Evolutionary conservation across 2,113 vertebrate genomes (phyloP).

Genomic region (Sinosuthora webbiana): DNA sequence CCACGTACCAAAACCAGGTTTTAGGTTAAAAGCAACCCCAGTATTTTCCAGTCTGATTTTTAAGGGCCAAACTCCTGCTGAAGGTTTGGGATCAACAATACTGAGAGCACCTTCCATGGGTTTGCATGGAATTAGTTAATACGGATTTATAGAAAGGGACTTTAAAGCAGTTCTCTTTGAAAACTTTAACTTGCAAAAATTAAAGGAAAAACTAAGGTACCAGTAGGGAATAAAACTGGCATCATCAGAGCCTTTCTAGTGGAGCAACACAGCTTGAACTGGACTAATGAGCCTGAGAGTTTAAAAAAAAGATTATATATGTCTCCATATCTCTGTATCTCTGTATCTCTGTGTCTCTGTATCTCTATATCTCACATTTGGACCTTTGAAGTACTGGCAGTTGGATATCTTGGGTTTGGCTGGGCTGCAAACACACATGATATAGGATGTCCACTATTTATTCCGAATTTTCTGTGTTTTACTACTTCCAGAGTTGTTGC

Average conservation of each 20-base stretch:
- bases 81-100: not conserved
- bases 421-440: not conserved
- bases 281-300: constrained; percentile 37
- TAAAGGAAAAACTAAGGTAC: not conserved
- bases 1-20: fast-evolving
- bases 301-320: not conserved
- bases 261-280: constrained; percentile 54
- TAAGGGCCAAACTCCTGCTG: not conserved
- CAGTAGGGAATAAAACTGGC: constrained; percentile 2
- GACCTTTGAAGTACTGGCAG: not conserved
- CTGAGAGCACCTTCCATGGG: not conserved
- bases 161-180: not conserved
- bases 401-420: not conserved
- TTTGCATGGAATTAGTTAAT: not conserved
- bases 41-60: not conserved
- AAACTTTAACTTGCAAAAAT: not conserved
- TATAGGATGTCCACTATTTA: not conserved
- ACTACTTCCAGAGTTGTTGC: not conserved
- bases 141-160: not conserved
- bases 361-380: not conserved
- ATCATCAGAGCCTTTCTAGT: constrained; percentile 22
- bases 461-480: not conserved
- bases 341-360: not conserved
- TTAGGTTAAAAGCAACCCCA: not conserved
- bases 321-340: not conserved